Base-by-base conservation (phyloP, 1,140 invertebrate species). In the Pinna nobilis region DNA sequence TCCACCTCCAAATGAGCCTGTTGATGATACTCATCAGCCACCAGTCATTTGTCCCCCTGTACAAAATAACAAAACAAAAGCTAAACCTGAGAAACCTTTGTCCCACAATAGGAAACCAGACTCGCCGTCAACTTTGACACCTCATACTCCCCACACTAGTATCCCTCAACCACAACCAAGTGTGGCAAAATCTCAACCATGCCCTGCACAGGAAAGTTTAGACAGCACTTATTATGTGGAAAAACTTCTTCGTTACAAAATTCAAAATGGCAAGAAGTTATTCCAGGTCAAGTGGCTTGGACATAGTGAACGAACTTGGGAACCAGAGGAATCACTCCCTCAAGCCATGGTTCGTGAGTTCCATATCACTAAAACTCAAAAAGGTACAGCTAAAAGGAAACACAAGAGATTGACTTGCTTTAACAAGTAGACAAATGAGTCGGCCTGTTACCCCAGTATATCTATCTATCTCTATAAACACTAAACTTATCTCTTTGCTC, bases 321-420 rank as follows among this genome's bases (percentile, higher is more conserved):
- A 71, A 64, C 50, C 59, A 44, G 60, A 55, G 33, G 47, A 64
- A 37, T 55, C 55, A 47, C 11, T 71, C 7, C 47, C 47, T 18
- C 47, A 20, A 13, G 6, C 35, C 23, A 4, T 71, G n/a, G 61
- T 71, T 44, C 59, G 61, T 13, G 25, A 57, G 25, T 71, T 64
- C 30, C 35, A 51, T 23, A 51, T 63, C 9, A 71, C 51, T 2
- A 63, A 64, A 53, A 64, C 60, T 51, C 68, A 70, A 61, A 61
- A 63, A 39, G 68, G 68, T 6, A 70, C 32, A 13, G 28, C 39
- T 15, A 25, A 23, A 51, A 70, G 63, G 33, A 44, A 37, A n/a
- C 23, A 2, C 18, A 51, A 63, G 60, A 33, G 28, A 6, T 35
- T 33, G 18, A 32, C 44, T 49, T 5, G 20, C 13, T 59, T 59